These are phyloP conservation scores for Mythimna impura DNA, from an alignment of 2,888 invertebrate species.

Conservation along the genomic window DNA sequence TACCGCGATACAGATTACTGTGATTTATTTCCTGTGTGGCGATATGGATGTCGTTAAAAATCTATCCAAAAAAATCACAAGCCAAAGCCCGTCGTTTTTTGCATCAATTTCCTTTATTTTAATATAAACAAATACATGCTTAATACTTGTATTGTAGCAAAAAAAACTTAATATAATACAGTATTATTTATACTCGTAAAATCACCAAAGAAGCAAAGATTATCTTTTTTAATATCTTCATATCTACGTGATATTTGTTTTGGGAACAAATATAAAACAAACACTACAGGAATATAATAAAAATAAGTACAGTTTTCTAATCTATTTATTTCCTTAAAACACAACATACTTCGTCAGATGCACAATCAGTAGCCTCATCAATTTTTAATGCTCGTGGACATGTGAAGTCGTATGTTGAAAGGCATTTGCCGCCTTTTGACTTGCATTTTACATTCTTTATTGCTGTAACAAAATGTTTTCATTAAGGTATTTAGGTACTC, in stretches of 20 bases:
- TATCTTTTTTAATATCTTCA: too few species aligned
- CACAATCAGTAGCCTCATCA: constrained; percentile 34
- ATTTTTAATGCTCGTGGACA: constrained; percentile 23
- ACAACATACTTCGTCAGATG: constrained; percentile 38
- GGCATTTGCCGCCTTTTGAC: constrained; percentile 35
- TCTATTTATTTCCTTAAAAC: constrained; percentile 35
- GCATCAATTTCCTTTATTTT: too few species aligned
- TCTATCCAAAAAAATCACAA: too few species aligned
- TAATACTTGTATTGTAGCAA: neutral
- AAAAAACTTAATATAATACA: neutral
- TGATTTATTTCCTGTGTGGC: too few species aligned
- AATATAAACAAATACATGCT: too few species aligned
- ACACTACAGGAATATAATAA: neutral
- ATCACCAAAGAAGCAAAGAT: too few species aligned
- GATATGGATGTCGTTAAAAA: too few species aligned
- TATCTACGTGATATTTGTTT: too few species aligned
- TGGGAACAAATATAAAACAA: too few species aligned
- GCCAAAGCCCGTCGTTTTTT: too few species aligned
- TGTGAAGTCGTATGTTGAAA: constrained; percentile 10
- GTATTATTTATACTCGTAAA: too few species aligned
- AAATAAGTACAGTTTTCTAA: neutral
- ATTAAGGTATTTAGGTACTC: neutral
- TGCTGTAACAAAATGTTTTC: constrained; percentile 31
- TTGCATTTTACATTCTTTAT: constrained; percentile 9
- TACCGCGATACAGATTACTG: too few species aligned